phyloP scores from a whole-genome alignment of 2,797 vertebrate species.

The Staurois parvus region DNA sequence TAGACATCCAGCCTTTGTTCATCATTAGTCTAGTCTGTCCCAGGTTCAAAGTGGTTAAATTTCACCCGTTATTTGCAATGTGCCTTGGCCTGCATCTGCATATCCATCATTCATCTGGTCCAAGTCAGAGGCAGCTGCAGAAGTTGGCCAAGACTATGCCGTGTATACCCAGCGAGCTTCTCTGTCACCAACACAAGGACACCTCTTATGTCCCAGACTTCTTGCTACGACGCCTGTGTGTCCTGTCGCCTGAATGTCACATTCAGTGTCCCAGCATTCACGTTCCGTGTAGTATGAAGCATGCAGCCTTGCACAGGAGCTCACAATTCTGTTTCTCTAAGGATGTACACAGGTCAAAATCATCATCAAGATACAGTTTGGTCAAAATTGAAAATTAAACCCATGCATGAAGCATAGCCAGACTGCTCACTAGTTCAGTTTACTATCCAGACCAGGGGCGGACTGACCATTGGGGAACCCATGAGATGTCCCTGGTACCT shows the following conservation, averaged over 20 bases:
- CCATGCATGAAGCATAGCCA: too few relatives aligned
- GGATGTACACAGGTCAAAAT: too few relatives aligned
- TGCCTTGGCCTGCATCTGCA: background rate
- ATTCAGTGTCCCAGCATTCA: background rate
- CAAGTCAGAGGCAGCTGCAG: constrained; percentile 16
- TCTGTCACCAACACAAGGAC: constrained; percentile 2
- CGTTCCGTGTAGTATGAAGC: background rate
- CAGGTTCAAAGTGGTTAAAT: background rate
- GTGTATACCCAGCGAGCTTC: background rate
- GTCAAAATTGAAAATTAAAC: too few relatives aligned
- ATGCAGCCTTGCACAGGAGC: too few relatives aligned
- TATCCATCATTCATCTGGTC: constrained; percentile 24
- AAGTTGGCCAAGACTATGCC: background rate
- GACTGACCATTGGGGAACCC: too few relatives aligned
- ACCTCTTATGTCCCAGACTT: background rate
- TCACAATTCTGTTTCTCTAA: too few relatives aligned
- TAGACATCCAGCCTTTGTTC: too few relatives aligned
- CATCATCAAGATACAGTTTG: too few relatives aligned
- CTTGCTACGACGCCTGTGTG: background rate
- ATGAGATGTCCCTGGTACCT: too few relatives aligned
- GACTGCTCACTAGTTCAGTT: too few relatives aligned
- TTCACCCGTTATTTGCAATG: background rate
- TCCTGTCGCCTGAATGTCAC: constrained; percentile 6
- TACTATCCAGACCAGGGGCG: too few relatives aligned
- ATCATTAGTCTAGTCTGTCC: too few relatives aligned